Conservation (phyloP, 1,140 invertebrate genomes). For the Lamellibrachia luymesi region DNA sequence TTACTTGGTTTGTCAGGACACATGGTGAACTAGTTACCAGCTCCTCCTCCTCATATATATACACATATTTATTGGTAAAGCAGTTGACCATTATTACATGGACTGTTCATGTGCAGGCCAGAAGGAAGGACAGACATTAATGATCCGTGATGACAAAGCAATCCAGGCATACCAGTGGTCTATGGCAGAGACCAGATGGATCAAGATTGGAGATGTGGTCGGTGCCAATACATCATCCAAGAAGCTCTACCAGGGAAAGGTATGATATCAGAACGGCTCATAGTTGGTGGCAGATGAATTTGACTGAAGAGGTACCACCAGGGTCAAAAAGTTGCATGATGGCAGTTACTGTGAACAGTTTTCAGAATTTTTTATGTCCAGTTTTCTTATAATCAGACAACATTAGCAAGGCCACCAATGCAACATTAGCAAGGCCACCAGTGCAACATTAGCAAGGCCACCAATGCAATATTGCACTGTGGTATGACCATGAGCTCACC, state of each 20-base stretch:
- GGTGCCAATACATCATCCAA: conserved; percentile 75
- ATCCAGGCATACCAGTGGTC: conserved; percentile 73
- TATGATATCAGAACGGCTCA: conserved; percentile 26
- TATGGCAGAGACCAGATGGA: conserved; percentile 71
- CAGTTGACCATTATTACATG: background rate
- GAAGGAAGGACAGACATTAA: conserved; percentile 79
- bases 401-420: too few species aligned
- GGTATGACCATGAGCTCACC: too few species aligned
- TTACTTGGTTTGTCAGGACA: too few species aligned
- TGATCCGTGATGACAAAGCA: conserved; percentile 70
- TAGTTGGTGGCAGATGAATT: background rate
- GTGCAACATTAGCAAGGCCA: too few species aligned
- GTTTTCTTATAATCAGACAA: too few species aligned
- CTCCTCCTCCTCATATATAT: background rate
- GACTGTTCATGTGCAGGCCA: conserved; percentile 34
- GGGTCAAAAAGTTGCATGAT: background rate
- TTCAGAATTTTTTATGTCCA: too few species aligned
- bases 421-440: too few species aligned
- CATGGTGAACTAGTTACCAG: background rate
- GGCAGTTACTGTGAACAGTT: too few species aligned
- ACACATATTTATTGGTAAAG: background rate
- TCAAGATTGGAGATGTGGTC: conserved; percentile 84
- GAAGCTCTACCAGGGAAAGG: conserved; percentile 73
- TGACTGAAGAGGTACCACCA: background rate
- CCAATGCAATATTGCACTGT: too few species aligned